Evolutionary conservation across 2,797 vertebrate genomes (phyloP).

Genomic region (Chaunax sp.): DNA sequence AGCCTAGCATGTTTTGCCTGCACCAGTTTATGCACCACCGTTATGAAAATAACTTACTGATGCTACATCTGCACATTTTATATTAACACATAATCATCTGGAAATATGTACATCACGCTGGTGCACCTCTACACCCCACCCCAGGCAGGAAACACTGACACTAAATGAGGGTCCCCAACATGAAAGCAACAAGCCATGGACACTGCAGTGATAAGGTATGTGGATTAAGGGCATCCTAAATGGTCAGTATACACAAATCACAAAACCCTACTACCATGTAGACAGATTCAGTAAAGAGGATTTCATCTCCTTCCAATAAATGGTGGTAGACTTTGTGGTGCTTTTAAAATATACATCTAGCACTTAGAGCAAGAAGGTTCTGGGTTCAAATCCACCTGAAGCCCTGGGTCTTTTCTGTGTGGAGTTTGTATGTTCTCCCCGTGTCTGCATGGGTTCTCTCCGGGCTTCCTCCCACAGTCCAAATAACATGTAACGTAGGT

Average conservation of each 20-base stretch:
- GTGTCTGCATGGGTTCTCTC: no score
- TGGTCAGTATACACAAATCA: neutral
- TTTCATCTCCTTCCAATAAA: neutral
- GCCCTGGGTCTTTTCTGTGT: no score
- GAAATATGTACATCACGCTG: conserved; percentile 3
- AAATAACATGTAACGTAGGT: no score
- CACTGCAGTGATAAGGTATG: no score
- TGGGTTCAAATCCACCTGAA: no score
- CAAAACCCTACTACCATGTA: neutral
- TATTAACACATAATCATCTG: conserved; percentile 7
- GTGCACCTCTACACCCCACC: no score
- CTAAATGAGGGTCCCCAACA: neutral
- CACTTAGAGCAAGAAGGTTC: no score
- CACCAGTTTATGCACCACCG: conserved; percentile 12
- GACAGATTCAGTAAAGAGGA: no score
- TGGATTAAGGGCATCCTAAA: neutral
- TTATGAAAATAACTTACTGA: conserved; percentile 29
- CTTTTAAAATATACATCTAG: no score
- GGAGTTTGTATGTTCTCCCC: no score
- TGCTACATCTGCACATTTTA: conserved; percentile 19
- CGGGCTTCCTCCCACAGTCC: no score
- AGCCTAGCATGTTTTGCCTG: conserved; percentile 2
- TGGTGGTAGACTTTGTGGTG: neutral
- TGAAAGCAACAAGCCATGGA: neutral
- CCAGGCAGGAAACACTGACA: neutral